Percentiles rank a stretch among this genome's conserved stretches.
These are phyloP conservation scores for Macrotis lagotis DNA, from an alignment of 2,113 vertebrate species.

Conservation along the genomic window DNA sequence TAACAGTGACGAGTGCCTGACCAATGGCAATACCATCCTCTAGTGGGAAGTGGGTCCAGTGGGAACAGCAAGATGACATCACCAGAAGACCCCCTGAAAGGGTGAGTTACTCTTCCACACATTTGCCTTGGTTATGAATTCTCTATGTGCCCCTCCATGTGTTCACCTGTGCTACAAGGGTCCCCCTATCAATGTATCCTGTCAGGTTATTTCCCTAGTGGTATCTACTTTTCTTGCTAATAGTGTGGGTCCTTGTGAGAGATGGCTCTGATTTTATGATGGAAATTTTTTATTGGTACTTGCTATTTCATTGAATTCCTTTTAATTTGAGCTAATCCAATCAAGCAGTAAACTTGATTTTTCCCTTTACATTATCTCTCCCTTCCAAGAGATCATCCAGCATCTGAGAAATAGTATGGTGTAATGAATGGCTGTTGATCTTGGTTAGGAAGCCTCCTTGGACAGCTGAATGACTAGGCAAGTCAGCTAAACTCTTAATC, in stretches of 20 bases:
- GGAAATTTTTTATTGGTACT: not conserved
- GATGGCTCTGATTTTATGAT: not conserved
- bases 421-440: not conserved
- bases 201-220: not conserved
- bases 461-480: not conserved
- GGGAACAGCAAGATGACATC: not conserved
- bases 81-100: not conserved
- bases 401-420: not conserved
- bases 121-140: not conserved
- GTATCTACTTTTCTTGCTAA: not conserved
- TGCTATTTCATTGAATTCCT: not conserved
- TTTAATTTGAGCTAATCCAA: not conserved
- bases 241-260: not conserved
- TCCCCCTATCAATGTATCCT: not conserved
- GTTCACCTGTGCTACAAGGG: not conserved
- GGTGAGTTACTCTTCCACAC: not conserved
- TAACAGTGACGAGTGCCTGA: not conserved
- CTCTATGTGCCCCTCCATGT: not conserved
- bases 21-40: not conserved
- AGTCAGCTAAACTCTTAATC: not conserved
- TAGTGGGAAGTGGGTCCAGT: not conserved
- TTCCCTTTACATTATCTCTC: not conserved
- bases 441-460: not conserved
- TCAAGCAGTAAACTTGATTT: not conserved
- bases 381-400: not conserved